Percentiles rank a stretch among this genome's conserved stretches.
These are phyloP conservation scores for Hyperoplus lanceolatus DNA, from an alignment of 2,797 vertebrate genomes.

Conservation along the genomic window DNA sequence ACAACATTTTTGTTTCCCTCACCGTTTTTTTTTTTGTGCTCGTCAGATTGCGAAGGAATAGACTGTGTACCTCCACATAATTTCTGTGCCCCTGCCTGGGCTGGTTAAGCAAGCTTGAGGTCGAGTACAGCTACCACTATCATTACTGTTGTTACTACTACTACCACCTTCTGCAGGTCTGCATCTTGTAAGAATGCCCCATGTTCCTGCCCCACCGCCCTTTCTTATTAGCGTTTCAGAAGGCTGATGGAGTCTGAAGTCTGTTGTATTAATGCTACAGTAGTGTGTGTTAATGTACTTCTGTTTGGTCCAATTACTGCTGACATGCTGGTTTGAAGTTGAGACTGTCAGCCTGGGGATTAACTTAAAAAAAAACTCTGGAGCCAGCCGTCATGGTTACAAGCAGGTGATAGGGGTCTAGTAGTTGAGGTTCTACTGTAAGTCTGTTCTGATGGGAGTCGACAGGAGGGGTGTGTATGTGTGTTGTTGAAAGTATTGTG, in stretches of 20 bases:
- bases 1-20: constrained; percentile 77
- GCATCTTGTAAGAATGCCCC: constrained; percentile 56
- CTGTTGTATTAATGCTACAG: constrained; percentile 87
- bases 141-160: constrained; percentile 65
- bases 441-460: constrained; percentile 50
- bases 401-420: constrained; percentile 29
- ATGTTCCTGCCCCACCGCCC: constrained; percentile 12
- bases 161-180: constrained; percentile 71
- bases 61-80: constrained; percentile 60
- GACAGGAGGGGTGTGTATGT: constrained; percentile 35
- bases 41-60: constrained; percentile 84
- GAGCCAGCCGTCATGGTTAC: constrained; percentile 18
- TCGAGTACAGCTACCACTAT: constrained; percentile 55
- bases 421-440: constrained; percentile 45
- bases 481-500: constrained; percentile 49
- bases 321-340: constrained; percentile 83
- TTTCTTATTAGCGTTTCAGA: constrained; percentile 27
- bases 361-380: constrained; percentile 25
- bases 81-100: constrained; percentile 41
- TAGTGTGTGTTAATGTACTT: constrained; percentile 90
- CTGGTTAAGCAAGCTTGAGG: constrained; percentile 56
- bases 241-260: constrained; percentile 70
- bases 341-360: constrained; percentile 73
- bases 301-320: constrained; percentile 86
- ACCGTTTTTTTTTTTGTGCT: constrained; percentile 83